Evolutionary conservation across 2,797 vertebrate species (phyloP).

Genomic region (Mustela erminea): DNA sequence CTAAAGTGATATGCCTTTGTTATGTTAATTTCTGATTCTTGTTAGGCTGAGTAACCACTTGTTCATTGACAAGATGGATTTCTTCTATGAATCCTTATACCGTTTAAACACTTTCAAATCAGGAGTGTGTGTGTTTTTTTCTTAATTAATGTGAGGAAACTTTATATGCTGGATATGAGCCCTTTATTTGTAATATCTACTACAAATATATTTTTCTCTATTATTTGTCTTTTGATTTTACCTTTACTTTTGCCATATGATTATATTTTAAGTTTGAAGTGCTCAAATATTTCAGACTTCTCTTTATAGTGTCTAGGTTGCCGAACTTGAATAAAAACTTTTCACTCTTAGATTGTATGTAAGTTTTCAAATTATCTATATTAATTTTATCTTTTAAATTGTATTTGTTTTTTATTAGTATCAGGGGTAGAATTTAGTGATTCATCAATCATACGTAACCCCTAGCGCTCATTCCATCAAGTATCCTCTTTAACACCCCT

Average conservation of each 20-base stretch:
- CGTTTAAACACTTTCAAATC: neutral
- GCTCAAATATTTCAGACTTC: neutral
- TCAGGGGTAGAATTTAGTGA: neutral
- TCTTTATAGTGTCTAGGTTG: neutral
- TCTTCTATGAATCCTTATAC: neutral
- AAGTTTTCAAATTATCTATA: neutral
- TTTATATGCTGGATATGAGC: neutral
- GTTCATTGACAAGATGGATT: neutral
- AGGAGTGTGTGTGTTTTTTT: neutral
- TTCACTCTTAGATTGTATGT: neutral
- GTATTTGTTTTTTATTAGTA: neutral
- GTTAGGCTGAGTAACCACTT: neutral
- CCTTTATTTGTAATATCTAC: neutral
- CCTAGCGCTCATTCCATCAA: neutral
- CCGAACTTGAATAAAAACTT: neutral
- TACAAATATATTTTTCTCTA: neutral
- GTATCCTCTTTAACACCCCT: neutral
- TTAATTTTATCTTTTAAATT: neutral
- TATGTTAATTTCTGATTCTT: neutral
- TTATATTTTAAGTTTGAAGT: neutral
- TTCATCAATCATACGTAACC: neutral
- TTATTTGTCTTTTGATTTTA: neutral
- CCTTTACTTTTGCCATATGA: neutral
- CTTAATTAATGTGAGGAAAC: neutral
- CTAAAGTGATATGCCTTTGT: neutral